Percentiles rank a stretch among this genome's conserved stretches.
Evolutionary conservation across 1,140 invertebrate genomes (phyloP).

Genomic region (Cryptotermes secundus): DNA sequence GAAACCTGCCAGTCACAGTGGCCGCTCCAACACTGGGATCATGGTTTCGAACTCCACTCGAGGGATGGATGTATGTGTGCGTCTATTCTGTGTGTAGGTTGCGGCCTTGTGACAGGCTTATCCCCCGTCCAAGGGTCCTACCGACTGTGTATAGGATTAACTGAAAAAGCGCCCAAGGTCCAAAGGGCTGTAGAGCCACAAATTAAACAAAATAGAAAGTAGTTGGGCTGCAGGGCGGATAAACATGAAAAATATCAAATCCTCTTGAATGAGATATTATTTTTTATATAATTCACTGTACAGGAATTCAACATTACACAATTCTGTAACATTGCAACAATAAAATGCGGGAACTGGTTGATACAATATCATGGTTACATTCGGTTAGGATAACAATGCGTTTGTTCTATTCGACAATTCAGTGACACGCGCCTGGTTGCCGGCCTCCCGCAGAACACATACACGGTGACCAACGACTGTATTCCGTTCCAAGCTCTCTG

Average conservation of each 20-base stretch:
- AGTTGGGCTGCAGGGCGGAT: too few species aligned
- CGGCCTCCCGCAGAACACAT: background rate
- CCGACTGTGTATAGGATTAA: too few species aligned
- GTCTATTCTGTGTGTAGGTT: too few species aligned
- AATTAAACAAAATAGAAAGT: too few species aligned
- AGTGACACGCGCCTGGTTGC: background rate
- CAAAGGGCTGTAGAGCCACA: too few species aligned
- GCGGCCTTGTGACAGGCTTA: too few species aligned
- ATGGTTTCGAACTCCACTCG: too few species aligned
- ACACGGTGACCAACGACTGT: background rate
- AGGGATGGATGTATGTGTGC: too few species aligned
- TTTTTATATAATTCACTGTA: conserved; percentile 25
- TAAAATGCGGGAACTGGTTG: background rate
- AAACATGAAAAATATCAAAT: background rate
- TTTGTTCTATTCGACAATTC: background rate
- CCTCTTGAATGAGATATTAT: conserved; percentile 18
- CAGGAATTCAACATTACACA: conserved; percentile 24
- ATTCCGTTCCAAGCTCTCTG: background rate
- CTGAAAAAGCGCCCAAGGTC: too few species aligned
- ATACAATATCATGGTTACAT: background rate
- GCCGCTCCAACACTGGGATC: too few species aligned
- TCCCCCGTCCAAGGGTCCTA: too few species aligned
- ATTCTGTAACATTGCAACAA: conserved; percentile 9
- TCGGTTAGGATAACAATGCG: background rate
- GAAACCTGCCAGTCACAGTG: too few species aligned